Base-by-base conservation (phyloP, 2,797 vertebrate genomes). In the Pteronotus mesoamericanus region DNA sequence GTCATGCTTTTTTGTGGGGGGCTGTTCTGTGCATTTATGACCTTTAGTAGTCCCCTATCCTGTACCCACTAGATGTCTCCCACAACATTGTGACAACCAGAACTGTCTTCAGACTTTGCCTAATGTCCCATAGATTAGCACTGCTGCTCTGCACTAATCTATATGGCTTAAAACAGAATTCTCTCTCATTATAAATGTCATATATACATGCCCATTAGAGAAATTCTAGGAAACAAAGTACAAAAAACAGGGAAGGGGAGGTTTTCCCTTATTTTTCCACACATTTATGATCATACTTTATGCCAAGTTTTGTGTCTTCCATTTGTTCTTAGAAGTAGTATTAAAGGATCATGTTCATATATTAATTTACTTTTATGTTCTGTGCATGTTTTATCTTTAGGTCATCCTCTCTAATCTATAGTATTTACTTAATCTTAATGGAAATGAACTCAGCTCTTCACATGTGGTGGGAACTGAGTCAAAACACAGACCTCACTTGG, bases 401-500 rank as follows among this genome's bases (percentile, higher is more conserved):
- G 9, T 14, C 21, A 51, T 10, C 7, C 24, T 4, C 3, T 77
- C 51, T 9, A 10, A 32, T 7, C 32, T 77, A 34, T 29, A 29
- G 9, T 29, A 59, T 51, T 29, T 29, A 29, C 24, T 55, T 8
- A 2, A 37, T 84, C 21, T 46, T 29, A 34, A 11, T 34, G 46
- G 37, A 64, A 37, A 59, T 64, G 18, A n/a, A 32, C 16, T 24
- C 44, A 21, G 29, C 14, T 14, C 66, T 26, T 44, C 7, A 14
- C 0, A 0, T 6, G 18, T 5, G 14, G 34, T 15, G 12, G n/a
- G 32, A n/a, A 24, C 15, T 0, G 2, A 24, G 22, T 26, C 4
- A 15, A 74, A 55, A 46, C 44, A 1, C 0, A 66, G 74, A 68
- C 61, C 32, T 57, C 6, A 1, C 29, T 2, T n/a, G 34, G 12